phyloP scores from a whole-genome alignment of 2,888 invertebrate species.

The Hirtodrosophila duncani region DNA sequence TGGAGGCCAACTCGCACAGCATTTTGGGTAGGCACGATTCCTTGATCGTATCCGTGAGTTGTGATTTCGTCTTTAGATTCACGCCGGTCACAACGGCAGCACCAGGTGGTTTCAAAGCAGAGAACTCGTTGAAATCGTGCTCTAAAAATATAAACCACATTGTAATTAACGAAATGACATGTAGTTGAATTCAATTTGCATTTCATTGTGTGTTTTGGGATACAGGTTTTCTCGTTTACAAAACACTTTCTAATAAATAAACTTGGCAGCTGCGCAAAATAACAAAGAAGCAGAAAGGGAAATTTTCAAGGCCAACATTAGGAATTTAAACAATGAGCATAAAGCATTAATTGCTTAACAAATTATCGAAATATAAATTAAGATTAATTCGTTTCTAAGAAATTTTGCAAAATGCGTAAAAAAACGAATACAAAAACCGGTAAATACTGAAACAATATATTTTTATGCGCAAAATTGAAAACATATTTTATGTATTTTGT shows the following conservation, averaged over 20 bases:
- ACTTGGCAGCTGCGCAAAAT: conserved; percentile 35
- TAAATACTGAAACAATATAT: background rate
- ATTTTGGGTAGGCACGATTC: conserved; percentile 78
- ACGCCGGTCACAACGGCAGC: conserved; percentile 46
- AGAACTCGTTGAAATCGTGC: conserved; percentile 74
- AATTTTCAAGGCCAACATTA: background rate
- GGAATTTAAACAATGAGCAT: conserved; percentile 10
- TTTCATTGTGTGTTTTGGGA: conserved; percentile 7
- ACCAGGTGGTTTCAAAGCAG: conserved; percentile 48
- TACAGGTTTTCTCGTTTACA: conserved; percentile 21
- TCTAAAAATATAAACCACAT: too few species aligned
- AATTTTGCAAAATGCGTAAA: background rate
- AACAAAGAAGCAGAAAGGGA: conserved; percentile 3
- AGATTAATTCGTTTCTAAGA: too few species aligned
- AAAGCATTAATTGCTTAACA: conserved; percentile 5
- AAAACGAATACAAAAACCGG: background rate
- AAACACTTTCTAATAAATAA: conserved; percentile 11
- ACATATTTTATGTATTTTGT: conserved; percentile 2
- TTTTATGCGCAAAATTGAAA: background rate
- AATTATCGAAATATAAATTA: conserved; percentile 8
- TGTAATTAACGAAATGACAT: too few species aligned
- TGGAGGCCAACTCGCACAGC: conserved; percentile 78
- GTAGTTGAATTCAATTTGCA: conserved; percentile 6
- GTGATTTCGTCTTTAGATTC: conserved; percentile 59
- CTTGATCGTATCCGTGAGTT: conserved; percentile 76